Evolutionary conservation across 2,113 vertebrate genomes (phyloP).

Genomic region (Passer domesticus): DNA sequence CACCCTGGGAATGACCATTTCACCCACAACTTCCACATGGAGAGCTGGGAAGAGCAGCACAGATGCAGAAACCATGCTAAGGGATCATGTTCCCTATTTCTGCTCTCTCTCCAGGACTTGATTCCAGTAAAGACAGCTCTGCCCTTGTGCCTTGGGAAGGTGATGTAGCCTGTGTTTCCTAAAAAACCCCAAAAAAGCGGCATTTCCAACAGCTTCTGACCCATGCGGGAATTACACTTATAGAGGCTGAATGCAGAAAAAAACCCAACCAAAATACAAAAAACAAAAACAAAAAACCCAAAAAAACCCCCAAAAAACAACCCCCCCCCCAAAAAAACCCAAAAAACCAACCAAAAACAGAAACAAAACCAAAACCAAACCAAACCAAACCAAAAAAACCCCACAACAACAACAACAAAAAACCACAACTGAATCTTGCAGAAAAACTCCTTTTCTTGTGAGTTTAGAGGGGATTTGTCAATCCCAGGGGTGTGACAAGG

Average conservation of each 20-base stretch:
- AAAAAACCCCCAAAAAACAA: no score
- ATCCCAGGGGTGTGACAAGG: not conserved
- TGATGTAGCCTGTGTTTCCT: not conserved
- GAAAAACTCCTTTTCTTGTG: not conserved
- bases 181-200: not conserved
- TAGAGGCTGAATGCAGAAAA: not conserved
- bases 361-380: not conserved
- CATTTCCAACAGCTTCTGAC: not conserved
- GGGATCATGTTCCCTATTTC: not conserved
- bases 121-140: not conserved
- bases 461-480: not conserved
- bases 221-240: not conserved
- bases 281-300: no score
- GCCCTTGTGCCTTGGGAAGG: not conserved
- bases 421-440: not conserved
- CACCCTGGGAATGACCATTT: not conserved
- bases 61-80: not conserved
- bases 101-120: not conserved
- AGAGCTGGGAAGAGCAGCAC: not conserved
- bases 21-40: not conserved
- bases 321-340: no score
- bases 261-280: not conserved
- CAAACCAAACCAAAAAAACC: not conserved
- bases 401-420: no score
- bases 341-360: not conserved